Base-by-base conservation (phyloP, 1,140 invertebrate species). In the Agrilus planipennis region DNA sequence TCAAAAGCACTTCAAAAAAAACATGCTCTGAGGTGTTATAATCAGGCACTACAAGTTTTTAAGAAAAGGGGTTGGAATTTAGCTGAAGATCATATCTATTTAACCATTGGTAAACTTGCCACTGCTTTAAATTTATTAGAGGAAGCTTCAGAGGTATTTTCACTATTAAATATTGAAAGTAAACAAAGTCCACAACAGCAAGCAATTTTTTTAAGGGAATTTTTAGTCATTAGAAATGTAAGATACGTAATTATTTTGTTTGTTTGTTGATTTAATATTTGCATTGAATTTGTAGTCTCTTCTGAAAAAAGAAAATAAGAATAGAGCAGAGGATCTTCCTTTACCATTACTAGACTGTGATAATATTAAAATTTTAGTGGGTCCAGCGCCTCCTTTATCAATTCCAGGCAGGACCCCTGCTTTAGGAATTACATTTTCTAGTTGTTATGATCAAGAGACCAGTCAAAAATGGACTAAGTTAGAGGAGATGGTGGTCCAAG, bases 31-130 rank as follows among this genome's bases (percentile, higher is more conserved):
- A 69, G 90, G 44, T 89, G 88, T 52, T 97, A 97, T 57, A 77
- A 81, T 44, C 89, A 93, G 67, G 90, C 91, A 15, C 80, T 87
- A 66, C 87, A 93, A 69, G 76, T 91, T 16, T 92, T 89, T 62
- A 69, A 75, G 48, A 73, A 72, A 31, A 81, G 81, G 53, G 78
- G 81, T 2, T 96, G 91, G 91, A 80, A 80, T 37, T 71, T 94
- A 41, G 85, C 91, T 5, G 85, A 89, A 66, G 90, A 96, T 72
- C 90, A 95, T 65, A 92, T 96, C 51, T 81, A 92, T 61, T 92
- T 89, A 59, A 92, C 88, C 7, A 81, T 94, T 52, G 90, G 89
- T 2, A 76, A 87, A 45, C 82, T 92, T 59, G 87, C 87, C 14
- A 76, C 81, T 46, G 79, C 81, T 53, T 67, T 94, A 32, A 82